Percentiles rank a stretch among this genome's conserved stretches.
These are phyloP conservation scores for Drosophila diplacantha DNA, from an alignment of 2,888 invertebrate genomes.

Conservation along the genomic window DNA sequence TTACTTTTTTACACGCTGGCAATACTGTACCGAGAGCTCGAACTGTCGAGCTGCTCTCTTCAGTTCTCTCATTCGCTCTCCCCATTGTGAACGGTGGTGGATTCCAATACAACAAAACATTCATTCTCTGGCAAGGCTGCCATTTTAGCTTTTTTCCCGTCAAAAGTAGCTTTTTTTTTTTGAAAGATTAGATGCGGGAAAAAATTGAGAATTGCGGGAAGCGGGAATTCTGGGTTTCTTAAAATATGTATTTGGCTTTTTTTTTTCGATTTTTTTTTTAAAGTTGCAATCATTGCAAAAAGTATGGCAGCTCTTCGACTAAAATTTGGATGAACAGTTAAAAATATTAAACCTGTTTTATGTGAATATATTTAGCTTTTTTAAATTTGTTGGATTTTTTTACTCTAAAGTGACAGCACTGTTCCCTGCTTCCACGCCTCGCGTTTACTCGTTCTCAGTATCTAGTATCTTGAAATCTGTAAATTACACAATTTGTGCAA, in stretches of 20 bases:
- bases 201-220: no score
- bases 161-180: no score
- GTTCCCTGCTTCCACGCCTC: conserved; percentile 34
- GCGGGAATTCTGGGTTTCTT: no score
- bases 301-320: no score
- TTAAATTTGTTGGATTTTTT: no score
- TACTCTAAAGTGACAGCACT: no score
- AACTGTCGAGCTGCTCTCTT: conserved; percentile 29
- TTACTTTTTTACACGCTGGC: conserved; percentile 40
- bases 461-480: conserved; percentile 53
- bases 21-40: conserved; percentile 35
- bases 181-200: no score
- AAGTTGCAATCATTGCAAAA: background rate
- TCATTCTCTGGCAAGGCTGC: conserved; percentile 29
- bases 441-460: conserved; percentile 43
- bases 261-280: background rate
- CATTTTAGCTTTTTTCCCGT: no score
- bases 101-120: conserved; percentile 55
- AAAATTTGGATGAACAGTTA: no score
- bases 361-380: no score
- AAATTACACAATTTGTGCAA: conserved; percentile 69
- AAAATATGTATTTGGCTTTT: background rate
- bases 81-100: conserved; percentile 49
- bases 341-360: no score
- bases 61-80: conserved; percentile 12